These are phyloP conservation scores for Danionella cerebrum DNA, from an alignment of 2,113 vertebrate species.

Conservation along the genomic window DNA sequence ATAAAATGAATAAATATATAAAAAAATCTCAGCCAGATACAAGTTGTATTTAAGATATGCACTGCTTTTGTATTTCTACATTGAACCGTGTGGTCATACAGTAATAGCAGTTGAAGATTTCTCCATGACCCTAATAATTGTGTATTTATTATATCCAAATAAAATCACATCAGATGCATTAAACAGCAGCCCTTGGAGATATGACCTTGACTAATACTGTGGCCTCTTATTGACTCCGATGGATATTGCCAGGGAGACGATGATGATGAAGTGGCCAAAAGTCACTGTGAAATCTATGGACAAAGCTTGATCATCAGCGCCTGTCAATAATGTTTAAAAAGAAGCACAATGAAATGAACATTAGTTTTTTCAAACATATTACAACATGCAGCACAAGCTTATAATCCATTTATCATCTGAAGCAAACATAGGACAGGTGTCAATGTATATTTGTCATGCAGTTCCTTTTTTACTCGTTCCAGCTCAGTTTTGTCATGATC, in stretches of 20 bases:
- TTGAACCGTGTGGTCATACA: no score
- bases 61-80: no score
- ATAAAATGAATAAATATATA: no score
- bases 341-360: neutral
- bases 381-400: neutral
- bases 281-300: slow-evolving; percentile 51
- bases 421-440: neutral
- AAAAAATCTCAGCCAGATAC: no score
- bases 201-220: slow-evolving; percentile 49
- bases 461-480: neutral
- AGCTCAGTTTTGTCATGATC: neutral
- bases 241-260: slow-evolving; percentile 54
- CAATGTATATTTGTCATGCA: neutral
- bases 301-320: slow-evolving; percentile 39
- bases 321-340: slow-evolving; percentile 45
- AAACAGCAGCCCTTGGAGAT: slow-evolving; percentile 42
- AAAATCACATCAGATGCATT: neutral
- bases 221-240: slow-evolving; percentile 36
- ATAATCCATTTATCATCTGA: slow-evolving; percentile 6
- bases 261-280: slow-evolving; percentile 56
- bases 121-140: neutral
- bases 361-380: neutral
- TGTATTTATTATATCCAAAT: neutral
- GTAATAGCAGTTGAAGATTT: no score
- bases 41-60: no score